phyloP scores from a whole-genome alignment of 2,888 invertebrate genomes.

The Agrochola macilenta region DNA sequence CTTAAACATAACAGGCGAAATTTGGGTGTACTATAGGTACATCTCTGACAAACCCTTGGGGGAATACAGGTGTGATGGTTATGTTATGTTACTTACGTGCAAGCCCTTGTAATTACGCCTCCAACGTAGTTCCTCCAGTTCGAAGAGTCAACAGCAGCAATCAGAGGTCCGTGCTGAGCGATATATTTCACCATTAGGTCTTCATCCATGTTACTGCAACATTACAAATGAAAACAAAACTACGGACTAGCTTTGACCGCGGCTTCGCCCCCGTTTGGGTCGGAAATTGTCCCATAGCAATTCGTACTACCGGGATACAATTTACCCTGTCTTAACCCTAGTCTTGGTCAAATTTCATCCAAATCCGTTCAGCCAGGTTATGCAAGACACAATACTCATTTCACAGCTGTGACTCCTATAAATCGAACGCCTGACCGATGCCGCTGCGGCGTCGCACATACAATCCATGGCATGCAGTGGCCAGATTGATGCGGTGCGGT shows the following conservation, averaged over 20 bases:
- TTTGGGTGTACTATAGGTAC: too few relatives aligned
- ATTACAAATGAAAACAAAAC: neutral
- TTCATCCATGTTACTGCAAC: slow-evolving; percentile 90
- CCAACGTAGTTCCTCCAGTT: slow-evolving; percentile 94
- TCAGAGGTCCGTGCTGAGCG: slow-evolving; percentile 92
- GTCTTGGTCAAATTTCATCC: neutral
- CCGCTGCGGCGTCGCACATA: too few relatives aligned
- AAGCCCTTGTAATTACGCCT: slow-evolving; percentile 93
- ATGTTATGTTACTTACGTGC: slow-evolving; percentile 75
- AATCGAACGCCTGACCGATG: too few relatives aligned
- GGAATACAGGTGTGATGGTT: too few relatives aligned
- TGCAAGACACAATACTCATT: too few relatives aligned
- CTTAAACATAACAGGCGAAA: too few relatives aligned
- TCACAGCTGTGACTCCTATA: too few relatives aligned
- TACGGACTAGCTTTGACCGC: too few relatives aligned
- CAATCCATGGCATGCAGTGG: too few relatives aligned
- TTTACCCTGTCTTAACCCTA: neutral
- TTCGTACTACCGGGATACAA: too few relatives aligned
- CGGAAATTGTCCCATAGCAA: neutral
- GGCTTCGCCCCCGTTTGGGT: neutral
- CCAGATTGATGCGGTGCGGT: too few relatives aligned
- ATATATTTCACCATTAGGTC: slow-evolving; percentile 85
- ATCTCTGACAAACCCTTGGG: too few relatives aligned
- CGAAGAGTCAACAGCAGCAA: slow-evolving; percentile 93
- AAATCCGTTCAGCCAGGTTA: neutral